Percentiles rank a stretch among this genome's conserved stretches.
These are phyloP conservation scores for Bos taurus DNA, from an alignment of 2,113 vertebrate species.

Conservation along the genomic window ARS-UCD2.0 NC_037328.1:128129501-128130000, in stretches of 20 bases:
- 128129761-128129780: background rate
- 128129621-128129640: background rate
- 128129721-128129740: background rate
- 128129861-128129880: background rate
- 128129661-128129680: background rate
- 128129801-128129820: background rate
- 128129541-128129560: background rate
- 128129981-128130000: background rate
- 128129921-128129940: background rate
- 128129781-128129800: background rate
- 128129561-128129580: background rate
- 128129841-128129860: background rate
- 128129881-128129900: background rate
- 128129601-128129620: background rate
- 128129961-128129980: background rate
- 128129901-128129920: background rate
- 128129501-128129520: background rate
- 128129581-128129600: background rate
- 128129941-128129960: background rate
- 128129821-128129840: background rate
- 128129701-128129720: background rate
- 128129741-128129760: background rate
- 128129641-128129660: background rate
- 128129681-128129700: background rate
- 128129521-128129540: background rate